Evolutionary conservation across 2,888 invertebrate genomes (phyloP), one percentile per base, ranked within the genome.

Genomic region (Dastarcus helophoroides): DNA sequence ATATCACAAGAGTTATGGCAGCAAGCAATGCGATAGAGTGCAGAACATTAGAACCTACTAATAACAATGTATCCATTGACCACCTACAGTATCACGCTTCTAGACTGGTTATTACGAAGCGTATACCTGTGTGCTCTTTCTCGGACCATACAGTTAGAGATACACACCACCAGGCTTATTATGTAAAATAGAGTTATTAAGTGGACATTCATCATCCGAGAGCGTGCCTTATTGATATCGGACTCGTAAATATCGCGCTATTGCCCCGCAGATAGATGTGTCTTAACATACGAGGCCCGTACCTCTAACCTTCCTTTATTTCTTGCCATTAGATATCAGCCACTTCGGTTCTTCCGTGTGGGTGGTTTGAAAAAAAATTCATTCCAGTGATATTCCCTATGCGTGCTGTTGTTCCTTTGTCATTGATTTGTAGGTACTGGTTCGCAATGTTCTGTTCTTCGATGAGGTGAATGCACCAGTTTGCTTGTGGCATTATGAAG

Each of bases 1-100:
- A 17, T 6, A n/a, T n/a, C n/a, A n/a, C n/a, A n/a, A 7, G n/a
- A 17, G 19, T n/a, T 17, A n/a, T n/a, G n/a, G 6, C n/a, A n/a
- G 19, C 6, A 17, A 17, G 6, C 6, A 17, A 17, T 17, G 6
- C 19, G 19, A 17, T n/a, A 17, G 6, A 7, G 47, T 46, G 47
- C 49, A 47, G 47, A 49, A 46, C 47, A 49, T 46, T 49, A 42
- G 38, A 41, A 47, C 46, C 48, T 44, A 42, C 46, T 47, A 48
- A 48, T 48, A 48, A 46, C 45, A 47, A 47, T 46, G 47, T 48
- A 43, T 46, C 46, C 43, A 44, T 40, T 44, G 54, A 49, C 53
- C 54, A 54, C 54, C 54, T 52, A 54, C 54, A 50, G 48, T 48
- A 47, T 53, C 51, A 53, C 52, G 52, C 51, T 48, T 44, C 44